Evolutionary conservation across 2,113 vertebrate genomes (phyloP), one percentile per base, ranked within the genome.

Genomic region (Accipiter cooperii): DNA sequence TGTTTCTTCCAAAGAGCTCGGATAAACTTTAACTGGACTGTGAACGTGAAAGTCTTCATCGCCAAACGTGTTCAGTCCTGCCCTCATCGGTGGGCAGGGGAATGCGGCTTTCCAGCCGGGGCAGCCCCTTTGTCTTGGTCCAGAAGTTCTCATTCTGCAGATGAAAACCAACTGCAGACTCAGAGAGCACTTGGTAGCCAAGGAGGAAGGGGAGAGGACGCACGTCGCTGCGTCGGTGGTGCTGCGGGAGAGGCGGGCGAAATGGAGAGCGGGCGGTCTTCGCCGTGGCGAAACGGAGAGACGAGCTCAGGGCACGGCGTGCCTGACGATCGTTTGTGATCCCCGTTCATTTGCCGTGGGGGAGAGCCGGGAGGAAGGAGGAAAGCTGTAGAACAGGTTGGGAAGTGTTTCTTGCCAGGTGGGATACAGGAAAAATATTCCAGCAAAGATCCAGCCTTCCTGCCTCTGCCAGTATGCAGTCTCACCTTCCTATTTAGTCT

Each of bases 251-350:
- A 24, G 46, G 26, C 13, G 49, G 69, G 33, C 34, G 42, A 44
- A 20, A 6, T 0, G 21, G 21, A 55, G 44, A 4, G 21, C 4
- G 28, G 40, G 6, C 0, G n/a, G 31, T 12, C 63, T n/a, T 40
- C 12, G 13, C 55, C 25, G 8, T 2, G 20, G 40, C 55, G 28
- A n/a, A 12, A 8, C 1, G 51, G 73, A 77, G 58, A 64, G 63
- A 47, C 1, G 0, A 40, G 63, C 33, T 68, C 60, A 25, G 71
- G 63, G 19, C 87, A 28, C 0, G 9, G 42, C 61, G 70, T 49
- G 28, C 6, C 42, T 11, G 28, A 1, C 1, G 18, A 2, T 3
- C 5, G 3, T 54, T 46, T 51, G 73, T 69, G 40, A 34, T 66
- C 34, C 31, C 13, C 2, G 11, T 26, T 61, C 1, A 1, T 65